Percentiles rank a stretch among this genome's conserved stretches.
Conservation (phyloP, 2,797 vertebrate species). For the Lepidocolaptes lacrymiger region DNA sequence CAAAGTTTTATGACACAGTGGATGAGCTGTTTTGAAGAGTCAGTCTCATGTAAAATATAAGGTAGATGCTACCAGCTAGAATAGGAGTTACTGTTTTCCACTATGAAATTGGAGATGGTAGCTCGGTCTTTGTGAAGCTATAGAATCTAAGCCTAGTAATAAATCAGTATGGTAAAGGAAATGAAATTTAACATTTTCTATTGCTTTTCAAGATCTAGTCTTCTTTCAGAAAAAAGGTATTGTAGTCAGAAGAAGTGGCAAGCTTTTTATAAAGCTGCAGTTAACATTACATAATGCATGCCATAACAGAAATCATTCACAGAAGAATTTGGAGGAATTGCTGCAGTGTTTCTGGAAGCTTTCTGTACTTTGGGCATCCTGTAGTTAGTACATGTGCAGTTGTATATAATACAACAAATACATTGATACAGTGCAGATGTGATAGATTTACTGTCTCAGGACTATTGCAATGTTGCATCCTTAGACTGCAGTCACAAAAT, state of each 20-base stretch:
- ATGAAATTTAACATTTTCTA: background rate
- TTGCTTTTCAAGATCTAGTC: background rate
- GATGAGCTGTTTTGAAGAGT: background rate
- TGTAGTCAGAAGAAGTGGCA: background rate
- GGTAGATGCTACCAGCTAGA: background rate
- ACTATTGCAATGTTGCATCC: rapidly evolving
- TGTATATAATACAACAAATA: background rate
- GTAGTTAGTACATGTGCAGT: background rate
- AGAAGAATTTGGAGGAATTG: background rate
- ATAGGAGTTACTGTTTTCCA: background rate
- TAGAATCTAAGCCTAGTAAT: background rate
- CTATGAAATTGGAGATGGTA: background rate
- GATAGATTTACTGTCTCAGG: background rate
- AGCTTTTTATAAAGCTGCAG: background rate
- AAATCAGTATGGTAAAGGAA: background rate
- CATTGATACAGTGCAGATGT: background rate
- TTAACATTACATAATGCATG: background rate
- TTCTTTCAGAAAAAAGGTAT: background rate
- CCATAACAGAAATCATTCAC: rapidly evolving
- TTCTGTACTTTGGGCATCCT: background rate
- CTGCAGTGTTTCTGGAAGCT: background rate
- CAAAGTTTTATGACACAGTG: background rate
- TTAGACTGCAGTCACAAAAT: background rate
- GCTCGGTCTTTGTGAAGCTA: rapidly evolving
- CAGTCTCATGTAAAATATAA: background rate